Conservation (phyloP, 2,113 vertebrate species). For the Ariopsis seemanni region DNA sequence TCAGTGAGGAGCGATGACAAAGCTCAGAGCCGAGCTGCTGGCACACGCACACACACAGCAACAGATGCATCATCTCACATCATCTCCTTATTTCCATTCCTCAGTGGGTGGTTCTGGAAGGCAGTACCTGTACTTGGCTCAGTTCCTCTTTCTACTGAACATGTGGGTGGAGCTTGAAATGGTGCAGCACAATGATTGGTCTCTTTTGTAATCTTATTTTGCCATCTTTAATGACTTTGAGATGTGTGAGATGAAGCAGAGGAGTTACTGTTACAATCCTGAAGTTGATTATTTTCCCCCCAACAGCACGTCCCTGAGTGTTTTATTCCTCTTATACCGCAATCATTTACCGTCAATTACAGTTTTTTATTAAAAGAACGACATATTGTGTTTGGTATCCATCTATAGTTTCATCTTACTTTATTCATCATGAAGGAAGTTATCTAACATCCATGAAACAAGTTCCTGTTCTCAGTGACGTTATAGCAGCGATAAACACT, state of each 20-base stretch:
- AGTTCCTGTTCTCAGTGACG: neutral
- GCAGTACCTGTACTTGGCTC: neutral
- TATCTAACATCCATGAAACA: neutral
- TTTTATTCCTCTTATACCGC: neutral
- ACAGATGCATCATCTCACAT: neutral
- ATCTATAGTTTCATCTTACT: neutral
- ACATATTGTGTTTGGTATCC: neutral
- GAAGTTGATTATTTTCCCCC: neutral
- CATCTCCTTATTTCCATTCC: neutral
- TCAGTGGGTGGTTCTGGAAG: neutral
- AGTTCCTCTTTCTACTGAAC: neutral
- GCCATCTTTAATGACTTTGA: neutral
- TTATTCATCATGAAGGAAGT: too few species aligned
- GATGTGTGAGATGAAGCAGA: neutral
- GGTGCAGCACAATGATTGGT: neutral
- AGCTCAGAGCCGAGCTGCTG: neutral
- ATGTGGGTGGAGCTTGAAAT: slow-evolving; percentile 15
- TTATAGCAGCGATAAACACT: neutral
- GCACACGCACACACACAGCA: neutral
- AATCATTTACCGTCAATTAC: neutral
- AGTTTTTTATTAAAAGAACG: neutral
- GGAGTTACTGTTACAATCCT: neutral
- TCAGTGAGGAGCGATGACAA: neutral
- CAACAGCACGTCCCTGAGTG: neutral
- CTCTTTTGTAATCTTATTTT: neutral